Conservation (phyloP, 2,888 invertebrate genomes). For the Drosophila lutescens region DNA sequence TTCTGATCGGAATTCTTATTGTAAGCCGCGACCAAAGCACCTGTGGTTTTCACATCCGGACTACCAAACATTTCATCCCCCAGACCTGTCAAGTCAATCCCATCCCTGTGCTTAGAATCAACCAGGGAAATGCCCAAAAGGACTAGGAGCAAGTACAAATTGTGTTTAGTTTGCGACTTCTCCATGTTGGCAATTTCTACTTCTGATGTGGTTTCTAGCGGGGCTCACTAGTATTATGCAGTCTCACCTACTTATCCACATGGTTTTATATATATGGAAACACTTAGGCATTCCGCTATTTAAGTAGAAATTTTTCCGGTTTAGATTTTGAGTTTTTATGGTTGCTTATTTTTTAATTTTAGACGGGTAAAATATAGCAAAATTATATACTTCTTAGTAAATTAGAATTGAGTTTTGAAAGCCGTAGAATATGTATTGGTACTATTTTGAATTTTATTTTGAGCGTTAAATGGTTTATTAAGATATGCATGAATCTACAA, state of each 20-base stretch:
- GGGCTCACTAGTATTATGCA: slow-evolving; percentile 17
- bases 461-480: too few relatives aligned
- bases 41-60: slow-evolving; percentile 84
- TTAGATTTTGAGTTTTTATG: too few relatives aligned
- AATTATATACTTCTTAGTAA: too few relatives aligned
- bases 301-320: too few relatives aligned
- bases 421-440: too few relatives aligned
- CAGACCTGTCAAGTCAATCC: slow-evolving; percentile 60
- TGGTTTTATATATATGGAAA: too few relatives aligned
- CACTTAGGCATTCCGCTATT: too few relatives aligned
- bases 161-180: slow-evolving; percentile 25
- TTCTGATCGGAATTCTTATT: slow-evolving; percentile 85
- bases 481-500: too few relatives aligned
- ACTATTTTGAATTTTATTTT: too few relatives aligned
- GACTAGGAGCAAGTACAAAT: slow-evolving; percentile 19
- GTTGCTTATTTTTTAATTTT: too few relatives aligned
- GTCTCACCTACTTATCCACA: slow-evolving; percentile 30
- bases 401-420: too few relatives aligned
- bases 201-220: slow-evolving; percentile 30
- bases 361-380: too few relatives aligned
- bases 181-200: slow-evolving; percentile 41
- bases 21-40: slow-evolving; percentile 51
- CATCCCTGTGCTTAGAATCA: slow-evolving; percentile 16
- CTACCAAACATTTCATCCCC: slow-evolving; percentile 83
- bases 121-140: background rate